phyloP scores from a whole-genome alignment of 2,113 vertebrate species.

The Leuciscus idus region DNA sequence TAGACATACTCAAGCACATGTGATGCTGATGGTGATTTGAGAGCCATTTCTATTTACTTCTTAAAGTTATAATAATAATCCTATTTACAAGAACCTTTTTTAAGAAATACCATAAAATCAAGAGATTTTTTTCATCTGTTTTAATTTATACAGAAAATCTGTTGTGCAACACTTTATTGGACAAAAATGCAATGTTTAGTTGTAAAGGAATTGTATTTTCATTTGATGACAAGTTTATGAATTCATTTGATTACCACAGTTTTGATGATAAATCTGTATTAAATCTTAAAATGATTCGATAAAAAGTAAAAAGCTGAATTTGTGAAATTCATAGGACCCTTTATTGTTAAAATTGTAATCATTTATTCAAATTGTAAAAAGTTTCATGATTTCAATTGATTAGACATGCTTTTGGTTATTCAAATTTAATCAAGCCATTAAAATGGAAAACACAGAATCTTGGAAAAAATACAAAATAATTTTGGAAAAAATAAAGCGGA shows the following conservation, averaged over 20 bases:
- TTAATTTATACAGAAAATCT: background rate
- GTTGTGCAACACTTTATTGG: background rate
- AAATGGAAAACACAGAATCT: background rate
- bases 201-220: background rate
- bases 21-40: background rate
- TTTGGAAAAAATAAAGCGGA: background rate
- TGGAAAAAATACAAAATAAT: background rate
- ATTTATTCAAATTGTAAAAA: background rate
- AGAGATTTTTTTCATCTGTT: background rate
- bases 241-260: background rate
- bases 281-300: background rate
- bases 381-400: background rate
- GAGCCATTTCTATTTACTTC: background rate
- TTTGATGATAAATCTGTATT: background rate
- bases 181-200: background rate
- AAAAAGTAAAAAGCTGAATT: background rate
- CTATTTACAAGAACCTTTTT: background rate
- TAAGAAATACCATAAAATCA: background rate
- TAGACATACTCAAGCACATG: no score
- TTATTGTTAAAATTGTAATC: background rate
- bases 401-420: background rate
- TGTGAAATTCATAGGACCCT: background rate
- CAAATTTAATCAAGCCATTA: background rate
- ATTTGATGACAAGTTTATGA: background rate
- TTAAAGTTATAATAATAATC: background rate